Percentiles rank a stretch among this genome's conserved stretches.
These are phyloP conservation scores for Anableps anableps DNA, from an alignment of 2,797 vertebrate species.

Conservation along the genomic window DNA sequence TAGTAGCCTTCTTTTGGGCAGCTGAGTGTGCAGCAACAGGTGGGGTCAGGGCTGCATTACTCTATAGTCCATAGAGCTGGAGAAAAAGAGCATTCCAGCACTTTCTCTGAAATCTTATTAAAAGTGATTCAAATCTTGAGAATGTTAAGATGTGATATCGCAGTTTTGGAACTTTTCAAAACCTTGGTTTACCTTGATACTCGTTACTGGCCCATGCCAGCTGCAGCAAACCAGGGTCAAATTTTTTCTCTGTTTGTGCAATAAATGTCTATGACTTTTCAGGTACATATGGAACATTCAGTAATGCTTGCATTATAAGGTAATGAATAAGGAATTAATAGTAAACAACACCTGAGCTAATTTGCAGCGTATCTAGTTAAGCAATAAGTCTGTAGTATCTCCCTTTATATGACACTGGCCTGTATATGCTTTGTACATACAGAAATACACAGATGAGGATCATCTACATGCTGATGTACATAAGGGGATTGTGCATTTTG, in stretches of 20 bases:
- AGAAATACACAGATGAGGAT: constrained; percentile 70
- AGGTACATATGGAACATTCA: constrained; percentile 73
- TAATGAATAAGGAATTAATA: constrained; percentile 65
- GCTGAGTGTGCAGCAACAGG: neutral
- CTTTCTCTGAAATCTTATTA: neutral
- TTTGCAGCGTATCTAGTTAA: constrained; percentile 83
- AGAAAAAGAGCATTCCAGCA: neutral
- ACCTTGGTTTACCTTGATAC: neutral
- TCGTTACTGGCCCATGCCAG: neutral
- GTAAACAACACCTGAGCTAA: constrained; percentile 71
- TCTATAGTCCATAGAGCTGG: neutral
- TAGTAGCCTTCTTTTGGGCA: neutral
- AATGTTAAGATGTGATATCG: neutral
- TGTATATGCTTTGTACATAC: constrained; percentile 82
- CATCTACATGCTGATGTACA: constrained; percentile 73
- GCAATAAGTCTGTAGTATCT: constrained; percentile 86
- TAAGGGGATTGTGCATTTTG: constrained; percentile 78
- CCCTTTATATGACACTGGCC: constrained; percentile 80
- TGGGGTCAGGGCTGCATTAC: neutral
- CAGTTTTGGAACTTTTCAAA: neutral
- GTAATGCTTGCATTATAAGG: constrained; percentile 73
- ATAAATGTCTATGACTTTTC: constrained; percentile 56
- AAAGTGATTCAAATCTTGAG: neutral
- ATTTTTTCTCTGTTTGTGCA: constrained; percentile 59
- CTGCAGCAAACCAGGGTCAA: constrained; percentile 29